Conservation (phyloP, 2,888 invertebrate genomes). For the Ormyrus nitidulus region DNA sequence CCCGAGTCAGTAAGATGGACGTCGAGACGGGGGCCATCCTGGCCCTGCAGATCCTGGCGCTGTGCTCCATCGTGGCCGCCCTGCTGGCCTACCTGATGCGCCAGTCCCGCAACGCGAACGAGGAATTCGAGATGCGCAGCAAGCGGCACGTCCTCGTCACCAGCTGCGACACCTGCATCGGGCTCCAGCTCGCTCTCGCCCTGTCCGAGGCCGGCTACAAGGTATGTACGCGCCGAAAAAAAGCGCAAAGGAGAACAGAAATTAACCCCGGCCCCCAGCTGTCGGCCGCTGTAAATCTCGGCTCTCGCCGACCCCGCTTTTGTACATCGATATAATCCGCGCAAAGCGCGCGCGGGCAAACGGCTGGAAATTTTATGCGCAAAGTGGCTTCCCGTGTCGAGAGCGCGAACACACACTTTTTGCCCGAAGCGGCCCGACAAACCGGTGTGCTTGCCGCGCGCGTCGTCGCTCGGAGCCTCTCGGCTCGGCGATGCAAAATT, state of each 20-base stretch:
- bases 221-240: too few relatives aligned
- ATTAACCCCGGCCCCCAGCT: too few relatives aligned
- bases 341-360: not conserved
- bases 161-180: slow-evolving; percentile 87
- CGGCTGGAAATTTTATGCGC: slow-evolving; percentile 51
- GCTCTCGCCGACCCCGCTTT: too few relatives aligned
- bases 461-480: too few relatives aligned
- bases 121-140: slow-evolving; percentile 78
- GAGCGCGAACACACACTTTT: too few relatives aligned
- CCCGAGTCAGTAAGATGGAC: slow-evolving; percentile 79
- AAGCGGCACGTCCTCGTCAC: slow-evolving; percentile 87
- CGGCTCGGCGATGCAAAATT: too few relatives aligned
- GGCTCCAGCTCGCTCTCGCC: slow-evolving; percentile 81
- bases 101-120: slow-evolving; percentile 80
- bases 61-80: slow-evolving; percentile 90
- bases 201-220: slow-evolving; percentile 71
- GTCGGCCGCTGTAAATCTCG: too few relatives aligned
- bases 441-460: too few relatives aligned
- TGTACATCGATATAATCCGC: too few relatives aligned
- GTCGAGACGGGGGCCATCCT: slow-evolving; percentile 87
- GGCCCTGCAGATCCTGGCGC: slow-evolving; percentile 87
- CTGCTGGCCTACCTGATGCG: slow-evolving; percentile 86
- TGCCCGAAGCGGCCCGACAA: too few relatives aligned
- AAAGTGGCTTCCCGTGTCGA: slow-evolving; percentile 39
- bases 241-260: not conserved